Evolutionary conservation across 2,888 invertebrate genomes (phyloP), one percentile per base, ranked within the genome.

Genomic region (Unio delphinus): DNA sequence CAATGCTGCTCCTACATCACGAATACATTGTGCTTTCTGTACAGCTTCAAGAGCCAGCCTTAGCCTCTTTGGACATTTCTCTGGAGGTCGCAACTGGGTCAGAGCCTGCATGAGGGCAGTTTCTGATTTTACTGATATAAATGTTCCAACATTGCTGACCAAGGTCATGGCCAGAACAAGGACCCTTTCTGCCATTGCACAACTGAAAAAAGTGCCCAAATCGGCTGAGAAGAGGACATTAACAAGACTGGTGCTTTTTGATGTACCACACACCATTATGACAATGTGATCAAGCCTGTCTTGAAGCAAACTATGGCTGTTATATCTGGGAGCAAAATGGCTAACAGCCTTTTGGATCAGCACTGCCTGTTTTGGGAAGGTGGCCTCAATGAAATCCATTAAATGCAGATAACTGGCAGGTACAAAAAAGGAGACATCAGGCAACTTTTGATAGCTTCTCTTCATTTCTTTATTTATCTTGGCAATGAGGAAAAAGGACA

Each of bases 131-230:
- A 57, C 34, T 26, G 58, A 57, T 17, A 78, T 59, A 17, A 66
- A 61, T 8, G 64, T 59, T 6, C 67, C 73, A 58, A 78, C 68
- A 69, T 80, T 80, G 60, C 78, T 64, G 30, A 80, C 55, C 34
- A 75, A 34, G 6, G 78, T 71, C 54, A 79, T 54, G n/a, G 69
- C 57, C 20, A 80, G 71, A 0, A 80, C 62, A 7, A 82, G 28
- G 11, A 68, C 65, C 17, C 82, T 73, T 61, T 82, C 82, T 26
- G 78, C 76, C 56, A 73, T 20, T 6, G 67, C 65, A 55, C 59
- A 72, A 23, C 30, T 45, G 8, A 26, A n/a, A 8, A 54, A n/a
- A 3, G 11, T 8, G 20, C 60, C 61, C 65, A 45, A 45, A 45
- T 45, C 45, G 2, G 45, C 45, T 45, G 45, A 45, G 45, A 45